Conservation (phyloP, 2,113 vertebrate species). For the Lutjanus erythropterus region DNA sequence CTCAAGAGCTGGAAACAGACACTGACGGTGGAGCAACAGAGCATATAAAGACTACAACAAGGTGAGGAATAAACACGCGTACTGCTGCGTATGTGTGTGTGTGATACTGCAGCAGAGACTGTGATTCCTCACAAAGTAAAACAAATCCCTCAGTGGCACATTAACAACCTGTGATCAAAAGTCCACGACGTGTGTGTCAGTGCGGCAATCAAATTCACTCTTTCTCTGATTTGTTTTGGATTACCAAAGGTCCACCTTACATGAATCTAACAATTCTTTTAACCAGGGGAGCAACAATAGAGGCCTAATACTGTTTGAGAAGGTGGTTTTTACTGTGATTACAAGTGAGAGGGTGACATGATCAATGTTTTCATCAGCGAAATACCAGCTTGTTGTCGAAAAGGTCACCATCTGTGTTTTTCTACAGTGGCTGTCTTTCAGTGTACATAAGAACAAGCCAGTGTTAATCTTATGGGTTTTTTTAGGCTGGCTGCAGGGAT, state of each 20-base stretch:
- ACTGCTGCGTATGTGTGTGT: neutral
- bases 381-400: constrained; percentile 31
- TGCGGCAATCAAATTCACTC: constrained; percentile 38
- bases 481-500: neutral
- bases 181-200: neutral
- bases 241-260: constrained; percentile 24
- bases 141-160: constrained; percentile 9
- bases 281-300: constrained; percentile 40
- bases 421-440: neutral
- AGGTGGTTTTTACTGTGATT: constrained; percentile 44
- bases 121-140: constrained; percentile 4
- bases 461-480: neutral
- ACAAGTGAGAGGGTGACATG: constrained; percentile 23
- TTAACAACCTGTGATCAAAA: constrained; percentile 11
- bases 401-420: constrained; percentile 32
- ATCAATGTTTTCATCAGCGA: constrained; percentile 25
- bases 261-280: constrained; percentile 14
- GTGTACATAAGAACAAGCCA: neutral
- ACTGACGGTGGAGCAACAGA: constrained; percentile 24
- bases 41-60: constrained; percentile 38
- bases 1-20: constrained; percentile 35
- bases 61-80: neutral
- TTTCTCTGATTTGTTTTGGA: constrained; percentile 33
- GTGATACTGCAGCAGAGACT: neutral
- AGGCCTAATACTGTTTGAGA: constrained; percentile 44